These are phyloP conservation scores for Zaprionus ornatus DNA, from an alignment of 1,140 invertebrate species.

Conservation along the genomic window DNA sequence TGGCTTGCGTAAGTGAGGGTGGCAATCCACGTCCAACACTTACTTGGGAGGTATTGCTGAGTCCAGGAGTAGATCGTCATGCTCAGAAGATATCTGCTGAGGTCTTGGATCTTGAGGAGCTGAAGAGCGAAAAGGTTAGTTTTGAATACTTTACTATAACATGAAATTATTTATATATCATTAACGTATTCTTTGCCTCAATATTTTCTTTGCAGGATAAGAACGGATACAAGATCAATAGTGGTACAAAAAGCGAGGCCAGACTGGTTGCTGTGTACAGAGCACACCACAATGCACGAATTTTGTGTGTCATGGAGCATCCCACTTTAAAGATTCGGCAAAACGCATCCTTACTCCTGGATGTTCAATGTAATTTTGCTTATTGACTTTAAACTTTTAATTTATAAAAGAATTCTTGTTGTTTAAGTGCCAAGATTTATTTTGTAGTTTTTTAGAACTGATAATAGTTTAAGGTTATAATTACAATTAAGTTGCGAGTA, in stretches of 20 bases:
- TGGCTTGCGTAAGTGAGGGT: slow-evolving; percentile 93
- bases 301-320: slow-evolving; percentile 90
- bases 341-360: slow-evolving; percentile 89
- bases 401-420: not conserved
- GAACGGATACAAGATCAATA: slow-evolving; percentile 83
- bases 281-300: slow-evolving; percentile 90
- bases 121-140: slow-evolving; percentile 82
- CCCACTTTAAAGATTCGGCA: slow-evolving; percentile 87
- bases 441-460: no score
- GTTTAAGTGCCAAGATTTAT: not conserved
- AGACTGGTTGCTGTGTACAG: slow-evolving; percentile 88
- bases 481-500: no score
- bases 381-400: not conserved
- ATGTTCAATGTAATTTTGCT: slow-evolving; percentile 91
- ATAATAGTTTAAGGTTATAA: no score
- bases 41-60: slow-evolving; percentile 89
- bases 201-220: slow-evolving; percentile 78
- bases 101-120: slow-evolving; percentile 81
- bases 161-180: not conserved
- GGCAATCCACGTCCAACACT: slow-evolving; percentile 91
- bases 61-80: slow-evolving; percentile 85
- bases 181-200: not conserved
- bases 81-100: slow-evolving; percentile 83
- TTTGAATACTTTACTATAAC: not conserved
- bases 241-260: slow-evolving; percentile 87